phyloP scores from a whole-genome alignment of 2,888 invertebrate genomes.

The Coecobrya sp. region DNA sequence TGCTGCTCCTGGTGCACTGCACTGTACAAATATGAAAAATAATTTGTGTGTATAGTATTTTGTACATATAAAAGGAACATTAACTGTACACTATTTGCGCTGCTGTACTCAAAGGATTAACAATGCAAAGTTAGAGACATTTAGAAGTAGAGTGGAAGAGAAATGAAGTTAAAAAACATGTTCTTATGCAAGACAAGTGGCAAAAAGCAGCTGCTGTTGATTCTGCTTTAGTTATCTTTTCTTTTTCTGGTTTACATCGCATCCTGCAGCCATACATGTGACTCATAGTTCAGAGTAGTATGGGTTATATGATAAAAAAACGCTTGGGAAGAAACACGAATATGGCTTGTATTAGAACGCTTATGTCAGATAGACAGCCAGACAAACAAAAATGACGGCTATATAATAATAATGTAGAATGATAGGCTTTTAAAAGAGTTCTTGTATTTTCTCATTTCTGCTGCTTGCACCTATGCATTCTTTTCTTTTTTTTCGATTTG shows the following conservation, averaged over 20 bases:
- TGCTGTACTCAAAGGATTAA: too few species aligned
- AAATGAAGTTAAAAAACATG: background rate
- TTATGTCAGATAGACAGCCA: too few species aligned
- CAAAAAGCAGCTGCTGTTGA: background rate
- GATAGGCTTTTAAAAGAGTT: background rate
- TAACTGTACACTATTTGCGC: too few species aligned
- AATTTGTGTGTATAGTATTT: too few species aligned
- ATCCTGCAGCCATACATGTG: background rate
- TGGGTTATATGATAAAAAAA: background rate
- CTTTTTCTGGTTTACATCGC: background rate
- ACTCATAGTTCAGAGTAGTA: background rate
- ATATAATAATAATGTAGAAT: constrained; percentile 2
- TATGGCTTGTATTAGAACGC: too few species aligned
- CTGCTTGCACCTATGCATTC: background rate
- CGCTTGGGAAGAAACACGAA: too few species aligned
- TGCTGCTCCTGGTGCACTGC: too few species aligned
- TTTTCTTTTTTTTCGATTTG: too few species aligned
- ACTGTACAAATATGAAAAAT: too few species aligned
- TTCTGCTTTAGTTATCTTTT: background rate
- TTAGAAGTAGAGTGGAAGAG: background rate
- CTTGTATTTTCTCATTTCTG: background rate
- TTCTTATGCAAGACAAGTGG: background rate
- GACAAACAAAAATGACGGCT: too few species aligned
- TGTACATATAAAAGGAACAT: too few species aligned
- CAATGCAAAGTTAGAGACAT: background rate